A percentile compares a stretch with the other conserved stretches of the same genome.
Evolutionary conservation across 2,888 invertebrate genomes (phyloP).

Genomic region (Drosophila percnosoma): DNA sequence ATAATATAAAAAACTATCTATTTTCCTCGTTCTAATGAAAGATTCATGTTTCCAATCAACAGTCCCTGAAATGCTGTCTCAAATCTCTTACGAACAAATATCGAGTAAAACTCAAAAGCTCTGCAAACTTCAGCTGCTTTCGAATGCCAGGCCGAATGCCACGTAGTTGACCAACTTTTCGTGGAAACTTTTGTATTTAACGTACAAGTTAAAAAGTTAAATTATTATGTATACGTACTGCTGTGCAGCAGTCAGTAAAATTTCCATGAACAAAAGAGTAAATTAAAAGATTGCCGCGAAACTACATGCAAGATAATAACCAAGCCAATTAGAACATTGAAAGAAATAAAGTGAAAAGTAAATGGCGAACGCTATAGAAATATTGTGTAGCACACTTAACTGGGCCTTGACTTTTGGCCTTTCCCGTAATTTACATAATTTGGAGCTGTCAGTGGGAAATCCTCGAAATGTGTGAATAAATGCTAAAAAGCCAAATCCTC

Average conservation of each 20-base stretch:
- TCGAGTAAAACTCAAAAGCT: not conserved
- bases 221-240: conserved; percentile 63
- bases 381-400: conserved; percentile 39
- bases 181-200: conserved; percentile 5
- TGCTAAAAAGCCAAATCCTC: conserved; percentile 2
- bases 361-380: not conserved
- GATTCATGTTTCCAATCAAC: not conserved
- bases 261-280: conserved; percentile 7
- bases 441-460: conserved; percentile 27
- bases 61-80: not conserved
- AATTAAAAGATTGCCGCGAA: conserved; percentile 8
- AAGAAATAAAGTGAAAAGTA: not conserved
- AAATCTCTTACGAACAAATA: conserved; percentile 17
- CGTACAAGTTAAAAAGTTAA: conserved; percentile 6
- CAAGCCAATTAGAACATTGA: conserved; percentile 37
- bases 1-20: not conserved
- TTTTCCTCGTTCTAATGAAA: not conserved
- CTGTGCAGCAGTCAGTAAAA: conserved; percentile 20
- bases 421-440: conserved; percentile 34
- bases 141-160: not conserved
- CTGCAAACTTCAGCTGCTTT: not conserved
- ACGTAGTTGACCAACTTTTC: conserved; percentile 15
- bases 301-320: conserved; percentile 5
- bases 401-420: conserved; percentile 49
- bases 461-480: conserved; percentile 41